Conservation (phyloP, 1,140 invertebrate genomes). For the Drosophila kepulauana region DNA sequence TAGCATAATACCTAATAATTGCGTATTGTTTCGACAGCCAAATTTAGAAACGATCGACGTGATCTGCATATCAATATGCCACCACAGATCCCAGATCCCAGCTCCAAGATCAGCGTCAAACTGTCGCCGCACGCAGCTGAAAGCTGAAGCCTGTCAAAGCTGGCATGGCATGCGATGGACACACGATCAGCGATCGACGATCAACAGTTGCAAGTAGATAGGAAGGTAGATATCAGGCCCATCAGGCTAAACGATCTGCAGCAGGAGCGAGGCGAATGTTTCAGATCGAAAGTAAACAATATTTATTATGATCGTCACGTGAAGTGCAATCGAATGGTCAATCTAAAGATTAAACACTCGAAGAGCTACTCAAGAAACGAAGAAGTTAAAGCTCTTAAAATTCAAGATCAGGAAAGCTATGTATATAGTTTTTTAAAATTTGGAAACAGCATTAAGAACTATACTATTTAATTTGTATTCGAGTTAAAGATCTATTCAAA, state of each 20-base stretch:
- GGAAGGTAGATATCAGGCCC: background rate
- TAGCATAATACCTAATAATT: conserved; percentile 76
- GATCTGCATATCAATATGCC: conserved; percentile 49
- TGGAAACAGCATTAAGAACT: no score
- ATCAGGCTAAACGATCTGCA: background rate
- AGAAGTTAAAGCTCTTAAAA: no score
- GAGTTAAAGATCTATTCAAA: no score
- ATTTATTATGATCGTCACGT: background rate
- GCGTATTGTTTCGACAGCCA: conserved; percentile 70
- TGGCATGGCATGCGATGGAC: conserved; percentile 47
- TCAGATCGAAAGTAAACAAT: background rate
- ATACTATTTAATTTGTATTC: no score
- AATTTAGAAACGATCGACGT: conserved; percentile 71
- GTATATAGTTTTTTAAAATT: no score
- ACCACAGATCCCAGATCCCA: background rate
- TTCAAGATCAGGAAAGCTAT: no score
- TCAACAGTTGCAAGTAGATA: conserved; percentile 1
- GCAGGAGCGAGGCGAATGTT: no score
- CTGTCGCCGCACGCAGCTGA: conserved; percentile 46
- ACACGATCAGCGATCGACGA: conserved; percentile 48
- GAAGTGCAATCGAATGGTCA: no score
- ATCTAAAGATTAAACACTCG: no score
- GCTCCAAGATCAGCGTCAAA: conserved; percentile 23
- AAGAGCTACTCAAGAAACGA: no score
- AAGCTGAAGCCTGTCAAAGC: conserved; percentile 44